Conservation (phyloP, 2,888 invertebrate genomes). For the Polydrusus tereticollis region DNA sequence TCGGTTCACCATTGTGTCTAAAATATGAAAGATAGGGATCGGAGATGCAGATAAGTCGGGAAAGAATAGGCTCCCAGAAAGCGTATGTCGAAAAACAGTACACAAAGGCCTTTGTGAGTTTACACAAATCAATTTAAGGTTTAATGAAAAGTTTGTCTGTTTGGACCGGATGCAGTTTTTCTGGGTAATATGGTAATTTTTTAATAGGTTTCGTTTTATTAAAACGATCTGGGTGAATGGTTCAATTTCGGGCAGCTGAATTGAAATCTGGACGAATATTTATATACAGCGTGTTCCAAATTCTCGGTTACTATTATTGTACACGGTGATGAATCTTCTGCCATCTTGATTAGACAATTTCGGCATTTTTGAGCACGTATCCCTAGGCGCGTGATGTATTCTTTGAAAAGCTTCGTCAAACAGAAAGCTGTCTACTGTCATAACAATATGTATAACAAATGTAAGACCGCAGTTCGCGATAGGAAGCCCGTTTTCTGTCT, state of each 20-base stretch:
- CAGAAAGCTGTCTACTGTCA: too few species aligned
- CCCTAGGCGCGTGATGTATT: too few species aligned
- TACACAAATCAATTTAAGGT: constrained; percentile 52
- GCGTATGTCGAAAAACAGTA: constrained; percentile 49
- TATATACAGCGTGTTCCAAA: too few species aligned
- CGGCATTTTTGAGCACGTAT: too few species aligned
- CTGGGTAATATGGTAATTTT: constrained; percentile 45
- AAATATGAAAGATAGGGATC: constrained; percentile 67
- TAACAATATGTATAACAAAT: too few species aligned
- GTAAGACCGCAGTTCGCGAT: too few species aligned
- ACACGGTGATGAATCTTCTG: too few species aligned
- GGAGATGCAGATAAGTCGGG: constrained; percentile 52
- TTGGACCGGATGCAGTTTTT: constrained; percentile 46
- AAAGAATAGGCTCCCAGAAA: constrained; percentile 47
- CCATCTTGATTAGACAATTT: too few species aligned
- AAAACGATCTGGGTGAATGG: background rate
- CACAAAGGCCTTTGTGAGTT: constrained; percentile 37
- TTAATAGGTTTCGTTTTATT: constrained; percentile 41
- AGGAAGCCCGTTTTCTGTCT: too few species aligned
- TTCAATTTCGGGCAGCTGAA: background rate
- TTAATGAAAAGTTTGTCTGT: constrained; percentile 50
- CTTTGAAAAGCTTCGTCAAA: too few species aligned
- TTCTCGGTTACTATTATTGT: too few species aligned
- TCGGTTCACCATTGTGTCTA: constrained; percentile 64
- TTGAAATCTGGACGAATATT: background rate